Conservation (phyloP, 1,140 invertebrate species). For the Tenebrio molitor region DNA sequence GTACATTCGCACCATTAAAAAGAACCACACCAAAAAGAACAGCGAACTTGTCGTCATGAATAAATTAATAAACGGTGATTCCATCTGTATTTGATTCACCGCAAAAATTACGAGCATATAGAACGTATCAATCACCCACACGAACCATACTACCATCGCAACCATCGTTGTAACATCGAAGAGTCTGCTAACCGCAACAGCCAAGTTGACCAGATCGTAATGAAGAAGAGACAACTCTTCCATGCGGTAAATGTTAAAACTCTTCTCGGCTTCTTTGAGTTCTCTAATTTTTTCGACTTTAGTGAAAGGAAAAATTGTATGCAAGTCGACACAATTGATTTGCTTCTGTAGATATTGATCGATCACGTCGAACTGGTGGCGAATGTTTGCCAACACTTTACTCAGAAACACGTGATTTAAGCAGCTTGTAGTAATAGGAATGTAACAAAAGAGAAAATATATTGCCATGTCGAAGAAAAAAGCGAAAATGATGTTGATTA, state of each 20-base stretch:
- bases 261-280: not conserved
- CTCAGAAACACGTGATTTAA: not conserved
- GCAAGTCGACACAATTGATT: not conserved
- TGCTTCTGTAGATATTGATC: not conserved
- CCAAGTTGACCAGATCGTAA: not conserved
- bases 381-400: not conserved
- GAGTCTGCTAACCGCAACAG: not conserved
- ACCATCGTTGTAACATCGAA: not conserved
- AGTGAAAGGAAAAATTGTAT: not conserved
- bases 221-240: slow-evolving; percentile 5
- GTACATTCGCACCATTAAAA: not conserved
- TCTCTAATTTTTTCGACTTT: not conserved
- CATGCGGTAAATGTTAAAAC: not conserved
- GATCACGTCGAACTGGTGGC: not conserved
- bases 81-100: not conserved
- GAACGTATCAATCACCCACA: not conserved
- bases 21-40: not conserved
- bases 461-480: too few species aligned
- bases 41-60: not conserved
- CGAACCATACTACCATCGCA: not conserved
- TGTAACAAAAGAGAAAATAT: too few species aligned
- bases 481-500: too few species aligned
- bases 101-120: not conserved
- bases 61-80: not conserved
- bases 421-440: too few species aligned